Percentiles rank a stretch among this genome's conserved stretches.
phyloP scores from a whole-genome alignment of 92 coral and sea anemone species.

The Blastomussa wellsi region DNA sequence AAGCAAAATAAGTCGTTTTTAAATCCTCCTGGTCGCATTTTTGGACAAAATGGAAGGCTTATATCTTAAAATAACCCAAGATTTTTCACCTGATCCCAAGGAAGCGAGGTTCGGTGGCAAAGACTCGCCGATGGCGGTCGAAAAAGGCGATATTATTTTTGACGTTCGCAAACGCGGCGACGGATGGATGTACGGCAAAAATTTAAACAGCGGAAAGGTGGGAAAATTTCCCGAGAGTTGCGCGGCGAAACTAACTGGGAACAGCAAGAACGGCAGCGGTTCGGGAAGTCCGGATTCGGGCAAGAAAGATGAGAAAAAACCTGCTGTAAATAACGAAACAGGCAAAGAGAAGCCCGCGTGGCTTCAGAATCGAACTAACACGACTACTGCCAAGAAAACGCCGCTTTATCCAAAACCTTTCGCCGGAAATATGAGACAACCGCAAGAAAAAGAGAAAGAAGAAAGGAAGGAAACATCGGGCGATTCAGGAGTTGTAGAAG shows the following conservation, averaged over 20 bases:
- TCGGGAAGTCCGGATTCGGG: constrained; percentile 9
- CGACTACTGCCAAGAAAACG: constrained; percentile 33
- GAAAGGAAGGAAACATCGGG: constrained; percentile 70
- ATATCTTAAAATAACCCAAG: constrained; percentile 84
- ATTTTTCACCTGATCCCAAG: constrained; percentile 68
- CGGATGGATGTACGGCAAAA: constrained; percentile 91
- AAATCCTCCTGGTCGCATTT: not conserved
- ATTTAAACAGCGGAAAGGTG: constrained; percentile 79
- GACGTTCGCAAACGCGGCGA: constrained; percentile 81
- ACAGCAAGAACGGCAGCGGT: constrained; percentile 40
- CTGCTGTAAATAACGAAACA: constrained; percentile 18
- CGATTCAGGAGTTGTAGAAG: constrained; percentile 75
- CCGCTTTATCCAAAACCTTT: constrained; percentile 42
- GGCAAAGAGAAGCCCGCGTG: constrained; percentile 37
- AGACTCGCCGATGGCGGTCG: constrained; percentile 80
- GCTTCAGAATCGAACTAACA: constrained; percentile 41
- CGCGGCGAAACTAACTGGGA: constrained; percentile 75
- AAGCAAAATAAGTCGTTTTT: constrained; percentile 6
- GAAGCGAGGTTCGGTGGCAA: constrained; percentile 75
- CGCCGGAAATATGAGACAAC: constrained; percentile 24
- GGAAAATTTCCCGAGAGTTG: constrained; percentile 89
- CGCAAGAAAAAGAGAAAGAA: constrained; percentile 27
- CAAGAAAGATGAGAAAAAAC: constrained; percentile 19
- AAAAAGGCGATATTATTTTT: constrained; percentile 87
- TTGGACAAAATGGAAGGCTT: constrained; percentile 70